A percentile compares a stretch with the other conserved stretches of the same genome.
Conservation (phyloP, 2,888 invertebrate species). For the Dinocampus coccinellae region DNA sequence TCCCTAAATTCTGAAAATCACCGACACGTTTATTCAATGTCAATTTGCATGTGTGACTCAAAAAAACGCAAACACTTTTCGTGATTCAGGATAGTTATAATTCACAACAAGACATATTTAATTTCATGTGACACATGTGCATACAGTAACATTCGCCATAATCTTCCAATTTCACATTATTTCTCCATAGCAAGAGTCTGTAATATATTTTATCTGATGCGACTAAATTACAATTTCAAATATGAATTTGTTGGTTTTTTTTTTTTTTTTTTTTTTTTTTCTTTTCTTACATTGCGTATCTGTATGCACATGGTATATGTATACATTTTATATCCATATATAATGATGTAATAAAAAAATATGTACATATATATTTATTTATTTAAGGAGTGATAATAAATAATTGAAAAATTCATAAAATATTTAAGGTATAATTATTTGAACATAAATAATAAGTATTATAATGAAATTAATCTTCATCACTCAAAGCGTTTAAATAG, state of each 20-base stretch:
- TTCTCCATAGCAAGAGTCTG: neutral
- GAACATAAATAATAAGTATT: too few species aligned
- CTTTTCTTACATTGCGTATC: too few species aligned
- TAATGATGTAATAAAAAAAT: too few species aligned
- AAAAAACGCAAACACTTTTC: conserved; percentile 5
- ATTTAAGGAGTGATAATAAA: too few species aligned
- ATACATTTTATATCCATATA: too few species aligned
- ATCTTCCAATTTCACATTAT: neutral
- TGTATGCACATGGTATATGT: too few species aligned
- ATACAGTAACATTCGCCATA: neutral
- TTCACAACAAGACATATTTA: conserved; percentile 10
- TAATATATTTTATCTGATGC: neutral
- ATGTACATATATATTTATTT: too few species aligned
- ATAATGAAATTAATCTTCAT: neutral
- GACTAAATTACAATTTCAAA: too few species aligned
- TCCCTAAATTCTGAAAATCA: conserved; percentile 1
- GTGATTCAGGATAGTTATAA: conserved; percentile 18
- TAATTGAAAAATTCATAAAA: too few species aligned
- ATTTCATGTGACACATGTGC: neutral
- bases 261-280: too few species aligned
- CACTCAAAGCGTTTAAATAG: neutral
- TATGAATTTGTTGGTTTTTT: too few species aligned
- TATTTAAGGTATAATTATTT: too few species aligned
- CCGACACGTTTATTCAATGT: conserved; percentile 9
- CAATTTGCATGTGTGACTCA: neutral